Base-by-base conservation (phyloP, 2,113 vertebrate genomes). In the Charina bottae region DNA sequence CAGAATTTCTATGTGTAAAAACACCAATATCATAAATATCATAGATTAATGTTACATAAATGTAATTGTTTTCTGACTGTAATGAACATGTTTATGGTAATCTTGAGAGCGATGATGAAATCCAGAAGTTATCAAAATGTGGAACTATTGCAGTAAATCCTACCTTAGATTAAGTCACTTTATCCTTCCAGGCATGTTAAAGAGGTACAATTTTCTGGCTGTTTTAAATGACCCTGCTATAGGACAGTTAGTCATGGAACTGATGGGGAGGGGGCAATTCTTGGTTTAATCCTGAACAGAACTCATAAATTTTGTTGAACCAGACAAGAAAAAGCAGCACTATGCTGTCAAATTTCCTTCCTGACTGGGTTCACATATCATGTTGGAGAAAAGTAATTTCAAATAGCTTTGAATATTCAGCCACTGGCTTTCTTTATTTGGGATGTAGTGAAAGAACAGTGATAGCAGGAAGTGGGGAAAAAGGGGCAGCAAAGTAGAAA, bases 351-450 rank as follows among this genome's bases (percentile, higher is more conserved):
- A 78, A 78, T 78, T 78, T 78, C 17, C 15, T 78, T 37, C 9
- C 33, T 37, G 68, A 78, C 15, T 78, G 68, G 68, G 33, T 33
- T 78, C 17, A 37, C 33, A 19, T 37, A 37, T 21, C 68, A 78
- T 19, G 33, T 78, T 78, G 68, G 33, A 21, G 68, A 78, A 78
- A 37, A 17, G 17, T 78, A 78, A 78, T 93, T 92, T 89, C 91
- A 89, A 89, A 60, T 83, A 59, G 13, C 78, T 58, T 11, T 60
- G 49, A 91, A 46, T 92, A 89, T 84, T 54, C n/a, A 90, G 91
- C 93, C 90, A 94, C 91, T 92, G 93, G 87, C 83, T 37, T 53
- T 54, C 53, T 6, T 60, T 68, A 59, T 83, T 86, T 87, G 90
- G 87, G 26, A 88, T 55, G 53, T 55, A 93, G 64, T 58, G 90